A percentile compares a stretch with the other conserved stretches of the same genome.
phyloP scores from a whole-genome alignment of 2,888 invertebrate species.

The Cerastis leucographa region DNA sequence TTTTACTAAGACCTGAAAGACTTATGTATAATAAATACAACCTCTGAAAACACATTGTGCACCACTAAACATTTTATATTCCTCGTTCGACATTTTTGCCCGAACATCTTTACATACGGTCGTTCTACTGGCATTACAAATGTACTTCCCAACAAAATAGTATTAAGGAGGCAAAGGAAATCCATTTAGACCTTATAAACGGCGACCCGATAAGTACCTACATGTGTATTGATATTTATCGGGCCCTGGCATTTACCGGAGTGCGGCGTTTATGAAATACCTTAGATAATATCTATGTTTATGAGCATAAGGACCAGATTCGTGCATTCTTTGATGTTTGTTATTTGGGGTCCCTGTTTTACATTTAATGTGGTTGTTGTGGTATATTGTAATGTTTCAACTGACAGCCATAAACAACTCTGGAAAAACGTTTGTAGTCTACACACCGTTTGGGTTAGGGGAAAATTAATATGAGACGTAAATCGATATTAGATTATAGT shows the following conservation, averaged over 20 bases:
- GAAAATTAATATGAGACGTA: background rate
- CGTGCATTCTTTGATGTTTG: constrained; percentile 24
- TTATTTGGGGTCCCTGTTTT: constrained; percentile 20
- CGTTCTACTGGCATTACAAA: constrained; percentile 41
- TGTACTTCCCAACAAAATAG: constrained; percentile 53
- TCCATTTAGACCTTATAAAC: constrained; percentile 61
- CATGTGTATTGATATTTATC: constrained; percentile 62
- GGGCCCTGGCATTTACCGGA: constrained; percentile 44
- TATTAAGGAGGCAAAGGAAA: constrained; percentile 59
- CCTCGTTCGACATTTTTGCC: constrained; percentile 17
- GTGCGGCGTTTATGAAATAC: constrained; percentile 44
- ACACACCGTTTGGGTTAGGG: background rate
- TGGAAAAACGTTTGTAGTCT: background rate
- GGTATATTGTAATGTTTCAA: background rate
- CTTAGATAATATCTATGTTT: constrained; percentile 41
- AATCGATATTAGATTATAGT: background rate
- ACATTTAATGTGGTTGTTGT: background rate
- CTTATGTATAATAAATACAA: background rate
- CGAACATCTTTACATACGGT: constrained; percentile 30
- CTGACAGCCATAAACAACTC: background rate
- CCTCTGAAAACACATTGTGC: background rate
- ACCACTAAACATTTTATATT: constrained; percentile 14
- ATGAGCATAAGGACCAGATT: constrained; percentile 38
- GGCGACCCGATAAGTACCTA: constrained; percentile 56
- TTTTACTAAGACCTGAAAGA: background rate